Base-by-base conservation (phyloP, 2,797 vertebrate species). In the Philypnodon macrostomus region DNA sequence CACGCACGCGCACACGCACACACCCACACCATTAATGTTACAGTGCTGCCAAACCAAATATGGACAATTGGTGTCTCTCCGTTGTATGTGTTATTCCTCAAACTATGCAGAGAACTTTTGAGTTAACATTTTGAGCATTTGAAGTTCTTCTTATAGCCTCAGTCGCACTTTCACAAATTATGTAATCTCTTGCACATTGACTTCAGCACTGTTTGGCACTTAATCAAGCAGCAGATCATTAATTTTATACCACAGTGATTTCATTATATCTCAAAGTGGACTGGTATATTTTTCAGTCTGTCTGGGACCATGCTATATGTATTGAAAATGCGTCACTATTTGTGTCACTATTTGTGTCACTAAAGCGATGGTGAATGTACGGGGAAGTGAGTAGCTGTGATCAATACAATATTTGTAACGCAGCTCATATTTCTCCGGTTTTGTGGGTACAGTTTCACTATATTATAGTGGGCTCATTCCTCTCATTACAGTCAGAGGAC, bases 1-100 rank as follows among this genome's bases (percentile, higher is more conserved):
- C n/a, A n/a, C n/a, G n/a, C n/a, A n/a, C n/a, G n/a, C n/a, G n/a
- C n/a, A n/a, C n/a, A n/a, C n/a, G n/a, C 18, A 29, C 21, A 36
- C 26, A 49, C 23, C 41, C 33, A 38, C 10, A 35, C 38, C 26
- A 5, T 44, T 58, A 61, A 73, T 41, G n/a, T 54, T 66, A 44
- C 1, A 0, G 48, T 57, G 19, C 53, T 9, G 42, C 45, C 63
- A 55, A 62, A 47, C 47, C 56, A 73, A 77, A 78, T 48, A 64
- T 44, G 37, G 53, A 23, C 51, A 40, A 32, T 38, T 55, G 24
- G 32, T 14, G 14, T 18, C 16, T 10, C 38, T 62, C 26, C 63
- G 27, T 38, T 63, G 48, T 34, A 38, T 35, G 47, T 63, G 62
- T 35, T 36, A 21, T 16, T 18, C 31, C 41, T 50, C 17, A 46